These are phyloP conservation scores for Camelus bactrianus DNA, from an alignment of 2,113 vertebrate genomes.

Conservation along the genomic window DNA sequence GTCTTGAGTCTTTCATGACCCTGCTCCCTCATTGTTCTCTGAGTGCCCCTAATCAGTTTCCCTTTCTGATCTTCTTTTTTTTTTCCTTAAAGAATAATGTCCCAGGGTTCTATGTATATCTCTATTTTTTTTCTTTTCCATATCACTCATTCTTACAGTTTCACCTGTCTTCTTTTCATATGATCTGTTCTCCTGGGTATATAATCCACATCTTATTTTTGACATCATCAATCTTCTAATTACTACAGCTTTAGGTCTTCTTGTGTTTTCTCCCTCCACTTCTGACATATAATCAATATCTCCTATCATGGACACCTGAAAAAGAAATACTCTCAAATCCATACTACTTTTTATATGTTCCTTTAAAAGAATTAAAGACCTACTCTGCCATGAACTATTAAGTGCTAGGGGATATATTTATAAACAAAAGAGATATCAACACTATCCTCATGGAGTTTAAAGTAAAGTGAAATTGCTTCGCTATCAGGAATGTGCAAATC, in stretches of 20 bases:
- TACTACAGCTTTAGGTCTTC: neutral
- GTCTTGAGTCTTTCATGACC: neutral
- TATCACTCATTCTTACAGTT: constrained; percentile 2
- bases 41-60: constrained; percentile 22
- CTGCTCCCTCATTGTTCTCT: neutral
- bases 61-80: constrained; percentile 20
- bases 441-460: neutral
- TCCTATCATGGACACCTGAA: neutral
- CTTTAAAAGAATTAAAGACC: constrained; percentile 19
- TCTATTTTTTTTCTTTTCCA: neutral
- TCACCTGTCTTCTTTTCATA: neutral
- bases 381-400: neutral
- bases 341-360: neutral
- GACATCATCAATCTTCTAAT: neutral
- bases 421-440: constrained; percentile 23
- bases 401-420: neutral
- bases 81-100: neutral
- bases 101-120: neutral
- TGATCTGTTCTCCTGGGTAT: constrained; percentile 6
- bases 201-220: constrained; percentile 23
- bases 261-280: neutral
- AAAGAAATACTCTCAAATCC: neutral
- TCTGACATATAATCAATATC: neutral
- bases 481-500: constrained; percentile 29
- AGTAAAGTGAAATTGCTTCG: constrained; percentile 55